phyloP scores from a whole-genome alignment of 2,113 vertebrate species.

The Hypomesus transpacificus region DNA sequence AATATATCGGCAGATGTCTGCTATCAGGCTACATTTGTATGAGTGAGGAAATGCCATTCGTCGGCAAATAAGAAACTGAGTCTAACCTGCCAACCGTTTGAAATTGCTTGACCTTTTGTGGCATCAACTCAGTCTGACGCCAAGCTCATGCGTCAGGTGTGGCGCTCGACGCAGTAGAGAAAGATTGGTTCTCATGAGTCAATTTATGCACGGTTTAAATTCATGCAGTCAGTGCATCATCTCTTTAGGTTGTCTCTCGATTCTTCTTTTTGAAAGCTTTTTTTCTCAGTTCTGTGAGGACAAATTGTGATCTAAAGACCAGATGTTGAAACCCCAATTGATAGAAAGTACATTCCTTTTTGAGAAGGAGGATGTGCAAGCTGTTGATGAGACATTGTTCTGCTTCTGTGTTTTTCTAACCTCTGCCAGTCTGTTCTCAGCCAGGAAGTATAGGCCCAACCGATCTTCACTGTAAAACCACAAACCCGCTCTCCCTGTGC shows the following conservation, averaged over 20 bases:
- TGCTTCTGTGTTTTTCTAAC: slow-evolving; percentile 33
- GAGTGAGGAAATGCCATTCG: background rate
- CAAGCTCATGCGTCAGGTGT: background rate
- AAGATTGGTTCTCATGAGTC: background rate
- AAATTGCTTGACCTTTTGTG: background rate
- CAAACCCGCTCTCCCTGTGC: slow-evolving; percentile 5
- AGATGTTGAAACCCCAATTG: no score
- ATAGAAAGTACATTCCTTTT: background rate
- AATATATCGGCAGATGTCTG: background rate
- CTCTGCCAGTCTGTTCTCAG: slow-evolving; percentile 41
- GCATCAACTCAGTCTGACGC: background rate
- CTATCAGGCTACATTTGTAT: slow-evolving; percentile 10
- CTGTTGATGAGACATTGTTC: slow-evolving; percentile 18
- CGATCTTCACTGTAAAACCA: slow-evolving; percentile 51
- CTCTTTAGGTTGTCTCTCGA: no score
- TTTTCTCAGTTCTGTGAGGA: no score
- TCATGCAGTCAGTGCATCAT: no score
- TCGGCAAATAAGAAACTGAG: background rate
- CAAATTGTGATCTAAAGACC: no score
- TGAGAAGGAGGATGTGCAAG: background rate
- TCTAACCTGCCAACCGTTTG: background rate
- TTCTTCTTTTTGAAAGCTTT: no score
- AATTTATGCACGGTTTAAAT: background rate
- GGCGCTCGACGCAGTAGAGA: background rate
- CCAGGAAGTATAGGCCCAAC: slow-evolving; percentile 58